Conservation (phyloP, 1,140 invertebrate species). For the Drosophila santomea region DNA sequence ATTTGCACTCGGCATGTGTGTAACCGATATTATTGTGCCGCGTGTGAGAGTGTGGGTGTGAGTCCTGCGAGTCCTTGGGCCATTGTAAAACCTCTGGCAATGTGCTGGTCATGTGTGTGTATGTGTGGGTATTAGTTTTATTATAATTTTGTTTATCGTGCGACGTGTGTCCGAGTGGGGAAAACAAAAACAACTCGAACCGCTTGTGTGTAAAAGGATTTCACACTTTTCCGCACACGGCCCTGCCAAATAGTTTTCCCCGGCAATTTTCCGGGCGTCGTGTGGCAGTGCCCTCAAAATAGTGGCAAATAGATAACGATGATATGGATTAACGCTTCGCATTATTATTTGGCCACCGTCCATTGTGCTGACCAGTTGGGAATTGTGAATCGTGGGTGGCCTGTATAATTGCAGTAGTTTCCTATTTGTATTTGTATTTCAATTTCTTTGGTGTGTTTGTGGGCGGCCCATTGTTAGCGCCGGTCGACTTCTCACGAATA, state of each 20-base stretch:
- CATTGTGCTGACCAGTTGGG: conserved; percentile 39
- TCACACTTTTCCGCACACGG: conserved; percentile 63
- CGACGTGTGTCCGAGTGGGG: conserved; percentile 46
- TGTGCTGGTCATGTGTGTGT: conserved; percentile 51
- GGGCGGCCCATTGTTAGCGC: conserved; percentile 30
- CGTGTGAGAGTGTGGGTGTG: not conserved
- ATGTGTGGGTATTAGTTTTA: conserved; percentile 69
- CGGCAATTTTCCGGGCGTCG: conserved; percentile 27
- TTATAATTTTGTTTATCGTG: conserved; percentile 76
- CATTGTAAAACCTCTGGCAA: conserved; percentile 74
- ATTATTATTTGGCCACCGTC: conserved; percentile 53
- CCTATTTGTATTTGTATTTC: conserved; percentile 1
- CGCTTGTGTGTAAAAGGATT: conserved; percentile 77
- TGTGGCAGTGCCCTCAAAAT: conserved; percentile 55
- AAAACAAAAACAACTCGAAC: conserved; percentile 61
- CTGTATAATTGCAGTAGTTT: conserved; percentile 22
- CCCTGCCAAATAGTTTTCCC: conserved; percentile 37
- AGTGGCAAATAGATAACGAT: conserved; percentile 74
- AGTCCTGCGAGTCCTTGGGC: conserved; percentile 9
- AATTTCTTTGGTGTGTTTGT: conserved; percentile 6
- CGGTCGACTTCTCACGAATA: conserved; percentile 37
- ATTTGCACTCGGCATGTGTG: conserved; percentile 81
- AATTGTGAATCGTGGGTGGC: conserved; percentile 51
- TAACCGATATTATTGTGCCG: conserved; percentile 79
- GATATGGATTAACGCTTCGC: conserved; percentile 71